Evolutionary conservation across 2,888 invertebrate species (phyloP).

Genomic region (Lithophane semibrunnea): DNA sequence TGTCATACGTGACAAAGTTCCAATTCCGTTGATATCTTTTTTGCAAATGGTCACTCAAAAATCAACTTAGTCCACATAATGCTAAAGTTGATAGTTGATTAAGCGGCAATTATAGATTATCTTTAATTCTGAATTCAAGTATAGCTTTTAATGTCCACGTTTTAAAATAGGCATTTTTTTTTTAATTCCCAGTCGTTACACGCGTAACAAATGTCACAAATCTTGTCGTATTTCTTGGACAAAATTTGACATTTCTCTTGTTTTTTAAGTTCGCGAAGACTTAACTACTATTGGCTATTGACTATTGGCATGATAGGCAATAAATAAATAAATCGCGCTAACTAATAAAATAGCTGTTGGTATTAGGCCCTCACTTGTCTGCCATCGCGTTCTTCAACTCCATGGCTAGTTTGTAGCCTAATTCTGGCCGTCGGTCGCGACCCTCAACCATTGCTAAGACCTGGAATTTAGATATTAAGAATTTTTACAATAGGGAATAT

Average conservation of each 20-base stretch:
- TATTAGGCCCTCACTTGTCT: slow-evolving; percentile 71
- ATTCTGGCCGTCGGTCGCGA: slow-evolving; percentile 95
- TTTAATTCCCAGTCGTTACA: background rate
- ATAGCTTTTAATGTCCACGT: background rate
- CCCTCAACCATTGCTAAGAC: slow-evolving; percentile 97
- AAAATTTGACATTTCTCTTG: background rate
- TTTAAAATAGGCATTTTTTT: background rate
- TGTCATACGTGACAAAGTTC: background rate
- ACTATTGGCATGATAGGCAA: slow-evolving; percentile 48
- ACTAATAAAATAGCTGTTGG: slow-evolving; percentile 5
- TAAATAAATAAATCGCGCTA: slow-evolving; percentile 46
- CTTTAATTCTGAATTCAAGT: background rate
- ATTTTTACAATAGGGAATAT: background rate
- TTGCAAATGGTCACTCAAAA: background rate
- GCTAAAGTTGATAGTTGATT: background rate
- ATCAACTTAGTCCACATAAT: background rate
- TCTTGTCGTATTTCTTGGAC: too few species aligned
- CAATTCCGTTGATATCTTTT: background rate
- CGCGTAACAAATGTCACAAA: background rate
- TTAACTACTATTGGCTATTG: background rate
- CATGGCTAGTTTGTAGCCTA: slow-evolving; percentile 97
- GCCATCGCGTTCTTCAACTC: slow-evolving; percentile 92
- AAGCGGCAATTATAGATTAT: background rate
- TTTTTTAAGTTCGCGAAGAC: slow-evolving; percentile 2
- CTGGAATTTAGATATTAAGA: slow-evolving; percentile 80